Base-by-base conservation (phyloP, 1,140 invertebrate genomes). In the Aphaenogaster ashmeadi region DNA sequence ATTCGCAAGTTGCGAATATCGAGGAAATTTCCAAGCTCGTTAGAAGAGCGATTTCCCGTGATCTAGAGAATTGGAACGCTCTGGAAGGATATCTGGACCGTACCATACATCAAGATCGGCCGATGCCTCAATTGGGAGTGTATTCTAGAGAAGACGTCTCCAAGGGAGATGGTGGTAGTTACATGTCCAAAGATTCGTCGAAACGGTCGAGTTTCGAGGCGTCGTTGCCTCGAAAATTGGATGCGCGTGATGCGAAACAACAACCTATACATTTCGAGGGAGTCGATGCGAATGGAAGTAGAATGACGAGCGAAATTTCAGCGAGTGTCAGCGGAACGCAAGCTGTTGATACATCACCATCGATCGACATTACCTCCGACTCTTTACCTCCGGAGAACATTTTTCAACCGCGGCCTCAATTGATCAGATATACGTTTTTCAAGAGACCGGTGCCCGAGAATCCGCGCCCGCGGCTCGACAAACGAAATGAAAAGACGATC, bases 371-470 rank as follows among this genome's bases (percentile, higher is more conserved):
- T 9, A 27, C 47, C 11, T 50, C 64, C 60, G 11, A 66, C 9
- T 50, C 50, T 7, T 72, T 86, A 78, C 75, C 64, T 2, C 11
- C 71, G 13, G 93, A 93, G 38, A 91, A 93, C 21, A 92, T 93
- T 38, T 93, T 91, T 58, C 89, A 89, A 21, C 92, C 93, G 0
- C 88, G 93, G n/a, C 91, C 90, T 6, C 93, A 93, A 74, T 36
- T 94, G 11, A 91, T 94, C 4, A 92, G 89, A 66, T 94, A 94
- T 21, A 87, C 89, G 0, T 94, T 94, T 66, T 92, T 91, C 3
- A 81, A 50, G 47, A 85, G 66, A 60, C 60, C 83, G 0, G 50
- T 13, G 6, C 13, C 21, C 27, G 27, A 27, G 27, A 27, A 27
- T 27, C 27, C 27, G 27, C 27, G 27, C 27, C n/a, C 56, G 8